Conservation (phyloP, 2,888 invertebrate genomes). For the Agelastica alni region DNA sequence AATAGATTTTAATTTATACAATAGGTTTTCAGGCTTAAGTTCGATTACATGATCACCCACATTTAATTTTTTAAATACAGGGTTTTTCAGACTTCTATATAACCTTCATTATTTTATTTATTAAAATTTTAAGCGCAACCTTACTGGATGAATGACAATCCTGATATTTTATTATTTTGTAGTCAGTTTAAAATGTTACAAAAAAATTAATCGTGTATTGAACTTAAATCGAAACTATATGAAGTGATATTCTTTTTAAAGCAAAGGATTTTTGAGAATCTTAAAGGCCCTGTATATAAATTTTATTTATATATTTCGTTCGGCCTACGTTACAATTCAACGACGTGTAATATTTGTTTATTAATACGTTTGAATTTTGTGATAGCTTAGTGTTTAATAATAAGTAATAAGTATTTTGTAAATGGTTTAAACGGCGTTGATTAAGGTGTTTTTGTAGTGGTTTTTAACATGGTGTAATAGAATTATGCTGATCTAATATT, state of each 20-base stretch:
- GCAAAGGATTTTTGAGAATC: not conserved
- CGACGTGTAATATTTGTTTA: slow-evolving; percentile 34
- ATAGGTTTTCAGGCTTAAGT: slow-evolving; percentile 24
- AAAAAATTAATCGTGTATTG: not conserved
- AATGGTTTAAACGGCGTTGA: slow-evolving; percentile 31
- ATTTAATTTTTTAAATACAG: slow-evolving; percentile 21
- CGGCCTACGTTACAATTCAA: slow-evolving; percentile 39
- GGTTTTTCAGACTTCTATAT: slow-evolving; percentile 25
- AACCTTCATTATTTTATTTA: no score
- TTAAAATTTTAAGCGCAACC: no score
- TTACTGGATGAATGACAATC: no score
- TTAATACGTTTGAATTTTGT: slow-evolving; percentile 35
- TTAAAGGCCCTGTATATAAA: slow-evolving; percentile 13
- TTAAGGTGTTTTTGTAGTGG: slow-evolving; percentile 34
- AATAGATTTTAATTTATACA: slow-evolving; percentile 37
- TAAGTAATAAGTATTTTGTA: slow-evolving; percentile 37
- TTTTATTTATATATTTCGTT: slow-evolving; percentile 30
- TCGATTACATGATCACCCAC: slow-evolving; percentile 13
- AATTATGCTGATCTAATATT: slow-evolving; percentile 11
- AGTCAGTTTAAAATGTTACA: not conserved
- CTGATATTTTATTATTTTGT: slow-evolving; percentile 4
- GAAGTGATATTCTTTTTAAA: no score
- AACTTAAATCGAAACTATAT: no score
- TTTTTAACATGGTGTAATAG: slow-evolving; percentile 20
- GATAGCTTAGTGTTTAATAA: slow-evolving; percentile 34